phyloP scores from a whole-genome alignment of 2,888 invertebrate species.

The Troilus luridus region DNA sequence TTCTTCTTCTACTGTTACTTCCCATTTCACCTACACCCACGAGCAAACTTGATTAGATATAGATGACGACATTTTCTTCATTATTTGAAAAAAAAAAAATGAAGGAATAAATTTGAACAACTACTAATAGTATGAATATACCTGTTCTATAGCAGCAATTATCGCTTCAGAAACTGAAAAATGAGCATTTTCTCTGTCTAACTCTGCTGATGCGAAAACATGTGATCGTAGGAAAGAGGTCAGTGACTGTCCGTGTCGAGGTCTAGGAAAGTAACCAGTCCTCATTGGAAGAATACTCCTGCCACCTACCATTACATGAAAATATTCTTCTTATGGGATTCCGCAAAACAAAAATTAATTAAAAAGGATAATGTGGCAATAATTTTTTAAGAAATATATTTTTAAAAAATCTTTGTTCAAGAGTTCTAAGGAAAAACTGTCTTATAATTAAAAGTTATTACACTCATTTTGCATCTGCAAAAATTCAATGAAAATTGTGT shows the following conservation, averaged over 20 bases:
- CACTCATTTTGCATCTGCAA: neutral
- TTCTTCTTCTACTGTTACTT: constrained; percentile 72
- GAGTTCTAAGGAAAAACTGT: neutral
- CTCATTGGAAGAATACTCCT: constrained; percentile 75
- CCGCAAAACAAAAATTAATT: neutral
- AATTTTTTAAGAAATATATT: neutral
- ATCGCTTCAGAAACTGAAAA: constrained; percentile 88
- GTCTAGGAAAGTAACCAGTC: constrained; percentile 75
- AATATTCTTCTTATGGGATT: too few species aligned
- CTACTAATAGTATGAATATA: constrained; percentile 63
- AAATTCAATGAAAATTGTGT: too few species aligned
- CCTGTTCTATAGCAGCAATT: constrained; percentile 84
- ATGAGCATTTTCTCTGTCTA: constrained; percentile 89
- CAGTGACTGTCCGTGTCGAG: constrained; percentile 79
- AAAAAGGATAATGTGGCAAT: neutral
- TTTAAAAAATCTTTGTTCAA: neutral
- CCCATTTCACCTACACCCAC: constrained; percentile 73
- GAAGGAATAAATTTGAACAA: neutral
- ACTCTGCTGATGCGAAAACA: constrained; percentile 81
- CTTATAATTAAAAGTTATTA: neutral
- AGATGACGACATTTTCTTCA: neutral
- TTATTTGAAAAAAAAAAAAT: neutral
- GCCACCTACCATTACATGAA: constrained; percentile 50
- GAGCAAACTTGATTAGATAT: neutral
- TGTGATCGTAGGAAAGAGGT: constrained; percentile 81